These are phyloP conservation scores for Phylloscopus trochiloides DNA, from an alignment of 2,113 vertebrate genomes.

Conservation along the genomic window DNA sequence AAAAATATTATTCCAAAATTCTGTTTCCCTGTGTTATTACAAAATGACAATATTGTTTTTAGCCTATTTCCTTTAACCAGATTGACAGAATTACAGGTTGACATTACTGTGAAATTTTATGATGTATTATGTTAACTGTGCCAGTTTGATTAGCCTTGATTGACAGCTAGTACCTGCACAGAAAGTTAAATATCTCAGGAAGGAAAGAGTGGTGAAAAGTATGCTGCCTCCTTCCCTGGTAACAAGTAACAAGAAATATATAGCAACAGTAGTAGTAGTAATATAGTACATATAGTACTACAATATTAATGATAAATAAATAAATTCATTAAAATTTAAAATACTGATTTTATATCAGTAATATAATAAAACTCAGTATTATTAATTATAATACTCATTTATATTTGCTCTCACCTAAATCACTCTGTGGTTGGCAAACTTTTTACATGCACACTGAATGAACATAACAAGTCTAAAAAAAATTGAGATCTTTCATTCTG, in stretches of 20 bases:
- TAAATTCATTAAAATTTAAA: not conserved
- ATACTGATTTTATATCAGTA: not conserved
- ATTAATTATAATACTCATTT: not conserved
- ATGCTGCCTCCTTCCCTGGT: slow-evolving; percentile 26
- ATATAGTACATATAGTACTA: not conserved
- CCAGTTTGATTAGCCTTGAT: slow-evolving; percentile 82
- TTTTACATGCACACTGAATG: not conserved
- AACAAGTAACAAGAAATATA: slow-evolving; percentile 45
- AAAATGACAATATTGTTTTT: slow-evolving; percentile 77
- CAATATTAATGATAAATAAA: not conserved
- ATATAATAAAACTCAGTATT: not conserved
- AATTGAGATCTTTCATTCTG: not conserved
- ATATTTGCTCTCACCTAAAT: not conserved
- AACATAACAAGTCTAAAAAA: not conserved
- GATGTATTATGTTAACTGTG: slow-evolving; percentile 78
- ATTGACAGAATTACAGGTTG: slow-evolving; percentile 81
- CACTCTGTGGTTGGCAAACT: not conserved
- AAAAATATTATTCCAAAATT: slow-evolving; percentile 59
- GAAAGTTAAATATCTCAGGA: slow-evolving; percentile 70
- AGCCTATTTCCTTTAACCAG: slow-evolving; percentile 74
- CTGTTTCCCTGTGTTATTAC: slow-evolving; percentile 67
- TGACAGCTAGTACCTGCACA: slow-evolving; percentile 76
- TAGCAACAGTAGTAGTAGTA: not conserved
- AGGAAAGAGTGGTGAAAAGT: not conserved
- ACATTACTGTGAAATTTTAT: slow-evolving; percentile 82